These are phyloP conservation scores for Botrylloides violaceus DNA, from an alignment of 23 tunicate species.

Conservation along the genomic window DNA sequence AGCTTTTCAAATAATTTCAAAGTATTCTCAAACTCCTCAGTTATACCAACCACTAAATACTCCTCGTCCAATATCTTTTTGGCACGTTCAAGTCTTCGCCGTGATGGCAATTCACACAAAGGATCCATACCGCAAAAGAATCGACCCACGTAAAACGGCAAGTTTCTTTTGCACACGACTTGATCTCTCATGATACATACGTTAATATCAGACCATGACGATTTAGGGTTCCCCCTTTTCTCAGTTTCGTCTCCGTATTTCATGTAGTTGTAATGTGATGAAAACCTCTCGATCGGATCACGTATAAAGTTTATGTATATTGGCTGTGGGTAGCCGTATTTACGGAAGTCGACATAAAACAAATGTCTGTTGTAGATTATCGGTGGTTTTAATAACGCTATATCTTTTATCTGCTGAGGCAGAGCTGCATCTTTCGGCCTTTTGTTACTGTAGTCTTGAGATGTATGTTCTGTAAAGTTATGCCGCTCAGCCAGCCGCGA, in stretches of 20 bases:
- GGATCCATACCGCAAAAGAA: conserved; percentile 14
- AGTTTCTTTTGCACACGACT: background rate
- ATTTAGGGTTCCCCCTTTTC: background rate
- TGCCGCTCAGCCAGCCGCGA: background rate
- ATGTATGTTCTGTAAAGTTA: conserved; percentile 6
- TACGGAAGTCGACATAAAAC: conserved; percentile 5
- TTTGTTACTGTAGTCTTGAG: background rate
- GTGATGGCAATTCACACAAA: background rate
- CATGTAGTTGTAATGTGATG: conserved; percentile 24
- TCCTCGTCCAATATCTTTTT: conserved; percentile 17
- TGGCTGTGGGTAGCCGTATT: conserved; percentile 18
- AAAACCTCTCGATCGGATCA: conserved; percentile 17
- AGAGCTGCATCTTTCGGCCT: background rate
- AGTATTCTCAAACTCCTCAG: conserved; percentile 30
- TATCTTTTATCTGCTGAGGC: background rate
- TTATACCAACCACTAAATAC: conserved; percentile 22
- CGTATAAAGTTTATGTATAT: conserved; percentile 8
- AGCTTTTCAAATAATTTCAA: conserved; percentile 21
- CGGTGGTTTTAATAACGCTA: conserved; percentile 1
- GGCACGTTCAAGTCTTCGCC: conserved; percentile 7
- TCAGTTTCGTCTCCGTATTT: conserved; percentile 18
- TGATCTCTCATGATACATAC: conserved; percentile 2
- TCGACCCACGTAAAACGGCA: conserved; percentile 2
- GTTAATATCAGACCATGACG: background rate
- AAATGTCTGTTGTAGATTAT: conserved; percentile 23